Conservation (phyloP, 2,797 vertebrate species). For the Synanceia verrucosa region DNA sequence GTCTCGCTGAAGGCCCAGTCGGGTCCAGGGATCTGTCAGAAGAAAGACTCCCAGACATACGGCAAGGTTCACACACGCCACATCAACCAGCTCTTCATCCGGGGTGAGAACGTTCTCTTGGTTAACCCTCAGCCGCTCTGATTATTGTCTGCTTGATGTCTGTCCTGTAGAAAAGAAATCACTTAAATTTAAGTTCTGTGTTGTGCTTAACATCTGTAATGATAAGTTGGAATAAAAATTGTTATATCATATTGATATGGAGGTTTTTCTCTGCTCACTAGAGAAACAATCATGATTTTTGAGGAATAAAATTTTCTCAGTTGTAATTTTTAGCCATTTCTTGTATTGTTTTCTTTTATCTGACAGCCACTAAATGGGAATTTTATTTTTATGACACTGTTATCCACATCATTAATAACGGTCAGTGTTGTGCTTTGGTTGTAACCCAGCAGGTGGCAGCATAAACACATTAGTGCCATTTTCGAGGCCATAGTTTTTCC, state of each 20-base stretch:
- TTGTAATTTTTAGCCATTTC: neutral
- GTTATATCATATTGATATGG: conserved; percentile 84
- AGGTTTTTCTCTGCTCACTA: conserved; percentile 34
- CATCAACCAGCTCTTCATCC: conserved; percentile 96
- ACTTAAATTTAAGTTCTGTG: neutral
- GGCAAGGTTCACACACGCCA: conserved; percentile 92
- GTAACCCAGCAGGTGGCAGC: conserved; percentile 78
- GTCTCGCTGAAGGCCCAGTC: neutral
- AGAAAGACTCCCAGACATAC: conserved; percentile 79
- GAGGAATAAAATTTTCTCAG: conserved; percentile 55
- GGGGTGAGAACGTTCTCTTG: conserved; percentile 94
- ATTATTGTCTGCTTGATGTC: neutral
- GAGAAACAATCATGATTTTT: conserved; percentile 22
- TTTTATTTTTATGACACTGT: neutral
- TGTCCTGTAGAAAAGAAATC: neutral
- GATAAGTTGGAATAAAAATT: conserved; percentile 28
- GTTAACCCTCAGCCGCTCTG: conserved; percentile 90
- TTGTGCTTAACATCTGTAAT: neutral
- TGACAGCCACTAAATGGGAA: neutral
- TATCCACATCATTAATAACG: neutral
- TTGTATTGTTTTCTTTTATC: conserved; percentile 2
- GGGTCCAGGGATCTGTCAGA: conserved; percentile 11
- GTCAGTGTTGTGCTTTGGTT: neutral
- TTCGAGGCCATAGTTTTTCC: conserved; percentile 54
- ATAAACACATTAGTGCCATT: conserved; percentile 44